A percentile compares a stretch with the other conserved stretches of the same genome.
These are phyloP conservation scores for Forbesichthys papilliferus DNA, from an alignment of 2,113 vertebrate genomes.

Conservation along the genomic window DNA sequence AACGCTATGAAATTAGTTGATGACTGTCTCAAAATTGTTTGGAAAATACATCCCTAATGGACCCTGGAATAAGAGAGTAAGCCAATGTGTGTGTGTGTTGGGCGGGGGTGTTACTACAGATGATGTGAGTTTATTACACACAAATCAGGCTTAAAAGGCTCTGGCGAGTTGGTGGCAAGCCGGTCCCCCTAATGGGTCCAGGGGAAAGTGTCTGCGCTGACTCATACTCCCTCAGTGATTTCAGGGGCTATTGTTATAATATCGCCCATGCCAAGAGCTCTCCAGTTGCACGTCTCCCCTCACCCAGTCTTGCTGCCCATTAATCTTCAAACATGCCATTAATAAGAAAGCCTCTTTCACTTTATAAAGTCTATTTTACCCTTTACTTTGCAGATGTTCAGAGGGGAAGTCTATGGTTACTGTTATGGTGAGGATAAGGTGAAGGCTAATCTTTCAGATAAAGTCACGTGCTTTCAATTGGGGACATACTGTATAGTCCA, in stretches of 20 bases:
- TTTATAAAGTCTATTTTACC: background rate
- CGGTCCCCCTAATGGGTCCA: constrained; percentile 45
- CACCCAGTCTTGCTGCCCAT: constrained; percentile 2
- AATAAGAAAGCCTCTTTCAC: constrained; percentile 2
- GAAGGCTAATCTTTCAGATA: constrained; percentile 3
- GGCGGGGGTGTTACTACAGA: constrained; percentile 34
- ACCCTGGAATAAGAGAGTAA: constrained; percentile 22
- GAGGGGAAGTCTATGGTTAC: background rate
- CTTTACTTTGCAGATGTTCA: constrained; percentile 1
- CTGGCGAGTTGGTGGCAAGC: constrained; percentile 38
- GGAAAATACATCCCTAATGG: constrained; percentile 43
- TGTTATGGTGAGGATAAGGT: background rate
- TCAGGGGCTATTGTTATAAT: constrained; percentile 44
- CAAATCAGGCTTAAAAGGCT: constrained; percentile 57
- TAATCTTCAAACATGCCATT: constrained; percentile 16
- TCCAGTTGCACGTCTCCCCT: constrained; percentile 45
- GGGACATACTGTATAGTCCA: background rate
- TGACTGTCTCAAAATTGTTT: constrained; percentile 4
- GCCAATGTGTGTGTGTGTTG: constrained; percentile 5
- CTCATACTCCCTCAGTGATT: constrained; percentile 50
- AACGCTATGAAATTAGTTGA: constrained; percentile 12
- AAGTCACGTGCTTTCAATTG: constrained; percentile 5
- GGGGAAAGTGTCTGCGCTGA: constrained; percentile 52
- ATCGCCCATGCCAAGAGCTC: constrained; percentile 23
- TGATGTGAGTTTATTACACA: constrained; percentile 62